phyloP scores from a whole-genome alignment of 2,113 vertebrate species.

The Alethe castanea region DNA sequence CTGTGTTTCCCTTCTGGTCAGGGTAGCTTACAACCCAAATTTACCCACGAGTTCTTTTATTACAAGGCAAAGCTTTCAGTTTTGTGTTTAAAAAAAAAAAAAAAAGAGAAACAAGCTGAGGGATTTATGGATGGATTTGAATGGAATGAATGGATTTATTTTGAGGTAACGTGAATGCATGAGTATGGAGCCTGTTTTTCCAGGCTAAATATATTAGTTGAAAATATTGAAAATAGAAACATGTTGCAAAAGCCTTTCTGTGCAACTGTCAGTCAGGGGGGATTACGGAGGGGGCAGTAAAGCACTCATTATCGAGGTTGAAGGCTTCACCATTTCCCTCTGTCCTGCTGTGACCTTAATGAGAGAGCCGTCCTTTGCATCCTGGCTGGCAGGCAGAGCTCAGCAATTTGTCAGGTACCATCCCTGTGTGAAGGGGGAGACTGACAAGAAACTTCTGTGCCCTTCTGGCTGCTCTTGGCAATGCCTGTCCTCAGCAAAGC shows the following conservation, averaged over 20 bases:
- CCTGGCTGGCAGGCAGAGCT: not conserved
- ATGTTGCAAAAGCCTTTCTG: not conserved
- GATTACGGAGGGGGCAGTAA: not conserved
- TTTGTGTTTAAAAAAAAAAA: not conserved
- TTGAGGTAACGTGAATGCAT: not conserved
- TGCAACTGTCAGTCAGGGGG: not conserved
- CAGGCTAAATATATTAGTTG: not conserved
- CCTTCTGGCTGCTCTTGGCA: not conserved
- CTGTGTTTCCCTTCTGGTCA: not conserved
- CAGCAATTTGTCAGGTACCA: not conserved
- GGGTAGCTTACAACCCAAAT: not conserved
- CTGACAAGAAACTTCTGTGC: not conserved
- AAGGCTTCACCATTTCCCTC: not conserved
- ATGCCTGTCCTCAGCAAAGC: not conserved
- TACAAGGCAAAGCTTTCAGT: not conserved
- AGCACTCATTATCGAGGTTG: not conserved
- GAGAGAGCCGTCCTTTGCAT: not conserved
- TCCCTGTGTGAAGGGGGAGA: too few relatives aligned
- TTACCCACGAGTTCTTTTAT: not conserved
- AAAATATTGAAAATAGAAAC: slow-evolving; percentile 16
- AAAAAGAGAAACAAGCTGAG: not conserved
- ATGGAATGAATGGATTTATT: slow-evolving; percentile 16
- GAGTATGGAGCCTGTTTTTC: slow-evolving; percentile 7
- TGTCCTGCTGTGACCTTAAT: not conserved
- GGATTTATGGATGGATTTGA: slow-evolving; percentile 1